Percentiles rank a stretch among this genome's conserved stretches.
phyloP scores from a whole-genome alignment of 1,140 invertebrate species.

The Bombyx mandarina region DNA sequence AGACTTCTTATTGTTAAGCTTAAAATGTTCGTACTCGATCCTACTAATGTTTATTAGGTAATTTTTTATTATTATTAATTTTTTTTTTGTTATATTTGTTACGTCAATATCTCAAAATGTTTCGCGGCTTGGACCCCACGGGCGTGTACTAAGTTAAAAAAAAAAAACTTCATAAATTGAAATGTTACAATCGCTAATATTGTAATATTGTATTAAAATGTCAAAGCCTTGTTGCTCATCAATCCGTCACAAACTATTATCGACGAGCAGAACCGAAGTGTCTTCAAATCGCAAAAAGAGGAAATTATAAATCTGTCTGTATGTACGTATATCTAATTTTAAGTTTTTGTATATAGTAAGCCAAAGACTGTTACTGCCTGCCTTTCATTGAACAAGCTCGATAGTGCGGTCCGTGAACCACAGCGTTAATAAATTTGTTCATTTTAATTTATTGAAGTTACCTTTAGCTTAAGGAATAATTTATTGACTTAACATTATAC shows the following conservation, averaged over 20 bases:
- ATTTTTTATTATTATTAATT: conserved; percentile 17
- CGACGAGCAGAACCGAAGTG: conserved; percentile 48
- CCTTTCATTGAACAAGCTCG: conserved; percentile 17
- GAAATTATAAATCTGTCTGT: conserved; percentile 27
- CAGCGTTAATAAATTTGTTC: conserved; percentile 15
- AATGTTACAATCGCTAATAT: too few relatives aligned
- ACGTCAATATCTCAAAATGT: conserved; percentile 25
- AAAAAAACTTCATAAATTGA: not conserved
- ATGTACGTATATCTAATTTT: conserved; percentile 10
- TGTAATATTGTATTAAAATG: conserved; percentile 1
- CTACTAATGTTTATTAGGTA: conserved; percentile 60
- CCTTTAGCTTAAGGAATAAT: conserved; percentile 60
- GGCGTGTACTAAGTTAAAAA: conserved; percentile 39
- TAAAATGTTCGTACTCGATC: conserved; percentile 54
- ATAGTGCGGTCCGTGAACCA: conserved; percentile 31
- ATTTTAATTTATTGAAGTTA: conserved; percentile 64
- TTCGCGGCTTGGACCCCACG: conserved; percentile 44
- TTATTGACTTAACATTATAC: conserved; percentile 48
- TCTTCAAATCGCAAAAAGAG: conserved; percentile 53
- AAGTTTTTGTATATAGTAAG: conserved; percentile 49
- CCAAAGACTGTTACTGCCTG: conserved; percentile 61
- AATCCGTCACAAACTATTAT: conserved; percentile 49
- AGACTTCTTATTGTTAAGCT: conserved; percentile 30
- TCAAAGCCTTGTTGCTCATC: conserved; percentile 30
- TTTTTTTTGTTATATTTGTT: too few relatives aligned